phyloP scores from a whole-genome alignment of 2,113 vertebrate species.

The Poecile atricapillus region DNA sequence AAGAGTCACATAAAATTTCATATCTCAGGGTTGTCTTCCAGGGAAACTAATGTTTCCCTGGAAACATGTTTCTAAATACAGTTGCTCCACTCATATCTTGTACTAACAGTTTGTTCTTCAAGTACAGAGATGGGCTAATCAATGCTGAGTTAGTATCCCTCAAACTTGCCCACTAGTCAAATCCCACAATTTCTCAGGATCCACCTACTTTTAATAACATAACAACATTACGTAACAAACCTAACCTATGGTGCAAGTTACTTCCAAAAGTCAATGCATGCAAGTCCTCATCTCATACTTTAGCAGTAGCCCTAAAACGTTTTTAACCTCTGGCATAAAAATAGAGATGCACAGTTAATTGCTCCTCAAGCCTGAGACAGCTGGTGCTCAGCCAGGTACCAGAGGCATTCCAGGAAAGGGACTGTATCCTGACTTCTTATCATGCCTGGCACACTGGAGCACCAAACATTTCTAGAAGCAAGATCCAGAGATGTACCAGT shows the following conservation, averaged over 20 bases:
- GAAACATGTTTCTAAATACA: conserved; percentile 40
- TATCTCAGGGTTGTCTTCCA: conserved; percentile 10
- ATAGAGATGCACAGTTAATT: background rate
- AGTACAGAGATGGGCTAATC: conserved; percentile 39
- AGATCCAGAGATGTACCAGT: background rate
- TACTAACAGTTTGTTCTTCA: conserved; percentile 53
- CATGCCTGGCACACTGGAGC: background rate
- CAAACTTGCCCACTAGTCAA: background rate
- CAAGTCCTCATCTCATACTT: background rate
- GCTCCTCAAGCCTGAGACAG: background rate
- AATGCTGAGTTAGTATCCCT: background rate
- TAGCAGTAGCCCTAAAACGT: background rate
- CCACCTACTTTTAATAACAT: background rate
- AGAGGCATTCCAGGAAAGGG: background rate
- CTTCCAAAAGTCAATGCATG: background rate
- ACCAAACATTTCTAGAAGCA: background rate
- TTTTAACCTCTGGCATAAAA: background rate
- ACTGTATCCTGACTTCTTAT: background rate
- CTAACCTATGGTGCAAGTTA: background rate
- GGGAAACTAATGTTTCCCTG: conserved; percentile 49
- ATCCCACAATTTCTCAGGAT: background rate
- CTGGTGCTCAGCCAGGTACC: background rate
- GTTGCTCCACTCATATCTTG: background rate
- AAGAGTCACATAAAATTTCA: conserved; percentile 20
- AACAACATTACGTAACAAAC: background rate